phyloP scores from a whole-genome alignment of 2,888 invertebrate species.

The Machimus atricapillus region DNA sequence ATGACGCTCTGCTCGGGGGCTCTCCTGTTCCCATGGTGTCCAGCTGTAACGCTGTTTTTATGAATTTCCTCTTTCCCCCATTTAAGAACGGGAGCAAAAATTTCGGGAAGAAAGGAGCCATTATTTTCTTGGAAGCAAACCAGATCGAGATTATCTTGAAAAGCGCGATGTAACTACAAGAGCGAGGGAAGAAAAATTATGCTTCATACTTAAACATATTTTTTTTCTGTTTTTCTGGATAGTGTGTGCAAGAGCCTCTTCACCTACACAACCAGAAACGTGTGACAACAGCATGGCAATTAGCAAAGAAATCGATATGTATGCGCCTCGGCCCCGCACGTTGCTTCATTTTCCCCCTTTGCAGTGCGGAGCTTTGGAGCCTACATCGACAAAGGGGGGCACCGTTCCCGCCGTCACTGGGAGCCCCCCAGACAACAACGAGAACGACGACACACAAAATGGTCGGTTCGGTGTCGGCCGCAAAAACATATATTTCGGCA shows the following conservation, averaged over 20 bases:
- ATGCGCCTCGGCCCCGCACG: neutral
- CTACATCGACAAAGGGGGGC: neutral
- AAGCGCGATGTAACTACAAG: neutral
- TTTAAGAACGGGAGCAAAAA: neutral
- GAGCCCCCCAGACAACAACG: neutral
- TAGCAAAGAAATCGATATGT: slow-evolving; percentile 4
- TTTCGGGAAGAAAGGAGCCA: neutral
- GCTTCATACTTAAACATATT: neutral
- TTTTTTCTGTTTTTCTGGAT: neutral
- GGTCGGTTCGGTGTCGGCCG: neutral
- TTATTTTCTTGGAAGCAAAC: neutral
- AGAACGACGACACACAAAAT: neutral
- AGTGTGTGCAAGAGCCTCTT: neutral
- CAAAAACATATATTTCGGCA: neutral
- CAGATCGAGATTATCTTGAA: neutral
- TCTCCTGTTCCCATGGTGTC: neutral
- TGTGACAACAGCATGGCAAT: neutral
- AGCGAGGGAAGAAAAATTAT: neutral
- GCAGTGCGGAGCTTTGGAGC: neutral
- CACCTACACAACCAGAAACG: neutral
- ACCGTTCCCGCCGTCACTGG: neutral
- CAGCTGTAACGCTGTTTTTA: neutral
- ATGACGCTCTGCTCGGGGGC: slow-evolving; percentile 1
- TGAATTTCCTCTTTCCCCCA: neutral
- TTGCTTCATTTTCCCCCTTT: neutral